Conservation (phyloP, 1,140 invertebrate species). For the Monochamus saltuarius region DNA sequence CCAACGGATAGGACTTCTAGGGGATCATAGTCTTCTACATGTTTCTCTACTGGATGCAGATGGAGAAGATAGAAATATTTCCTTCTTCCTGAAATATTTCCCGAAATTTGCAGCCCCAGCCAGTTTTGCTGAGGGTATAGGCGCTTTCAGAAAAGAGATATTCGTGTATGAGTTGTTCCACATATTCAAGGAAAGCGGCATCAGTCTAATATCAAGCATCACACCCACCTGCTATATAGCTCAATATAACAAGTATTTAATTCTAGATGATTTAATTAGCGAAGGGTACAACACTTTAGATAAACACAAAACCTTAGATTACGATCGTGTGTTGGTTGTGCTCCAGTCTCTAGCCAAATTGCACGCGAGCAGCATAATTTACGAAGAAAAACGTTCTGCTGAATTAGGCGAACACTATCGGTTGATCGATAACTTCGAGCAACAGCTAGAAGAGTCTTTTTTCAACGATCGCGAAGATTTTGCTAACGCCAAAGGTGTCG, state of each 20-base stretch:
- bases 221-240: slow-evolving; percentile 29
- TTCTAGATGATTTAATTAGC: slow-evolving; percentile 35
- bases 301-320: slow-evolving; percentile 40
- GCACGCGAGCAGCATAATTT: slow-evolving; percentile 47
- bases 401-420: slow-evolving; percentile 19
- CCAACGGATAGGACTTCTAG: slow-evolving; percentile 25
- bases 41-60: background rate
- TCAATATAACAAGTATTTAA: slow-evolving; percentile 30
- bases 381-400: slow-evolving; percentile 41
- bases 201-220: slow-evolving; percentile 37
- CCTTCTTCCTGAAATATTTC: slow-evolving; percentile 30
- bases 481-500: slow-evolving; percentile 22
- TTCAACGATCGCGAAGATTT: slow-evolving; percentile 27
- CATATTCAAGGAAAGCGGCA: slow-evolving; percentile 19
- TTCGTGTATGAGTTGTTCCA: slow-evolving; percentile 33
- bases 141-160: slow-evolving; percentile 35
- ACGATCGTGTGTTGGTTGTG: slow-evolving; percentile 39
- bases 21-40: slow-evolving; percentile 25
- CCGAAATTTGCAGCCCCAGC: slow-evolving; percentile 12
- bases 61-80: background rate
- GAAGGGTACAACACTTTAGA: slow-evolving; percentile 34
- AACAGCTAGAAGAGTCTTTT: slow-evolving; percentile 35
- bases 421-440: slow-evolving; percentile 23
- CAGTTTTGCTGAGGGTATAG: slow-evolving; percentile 25
- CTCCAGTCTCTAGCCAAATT: slow-evolving; percentile 43